phyloP scores from a whole-genome alignment of 2,888 invertebrate genomes.

The Dexiosoma caninum region DNA sequence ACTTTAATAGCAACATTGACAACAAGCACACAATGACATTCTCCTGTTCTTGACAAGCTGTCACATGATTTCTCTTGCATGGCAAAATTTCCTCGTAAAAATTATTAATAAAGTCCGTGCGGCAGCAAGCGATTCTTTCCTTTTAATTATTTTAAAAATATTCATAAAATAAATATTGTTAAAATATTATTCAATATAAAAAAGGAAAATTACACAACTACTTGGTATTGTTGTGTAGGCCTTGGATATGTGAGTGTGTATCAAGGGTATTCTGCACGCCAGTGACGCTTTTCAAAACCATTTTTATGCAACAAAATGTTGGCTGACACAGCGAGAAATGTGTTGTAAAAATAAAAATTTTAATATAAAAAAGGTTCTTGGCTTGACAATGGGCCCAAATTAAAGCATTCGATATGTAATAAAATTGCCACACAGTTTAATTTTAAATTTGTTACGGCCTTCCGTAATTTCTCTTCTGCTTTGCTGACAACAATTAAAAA shows the following conservation, averaged over 20 bases:
- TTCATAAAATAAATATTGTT: conserved; percentile 38
- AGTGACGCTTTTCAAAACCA: conserved; percentile 32
- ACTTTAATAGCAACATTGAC: conserved; percentile 18
- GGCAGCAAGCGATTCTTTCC: neutral
- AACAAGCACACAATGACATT: conserved; percentile 32
- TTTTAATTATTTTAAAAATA: neutral
- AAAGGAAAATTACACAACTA: conserved; percentile 8
- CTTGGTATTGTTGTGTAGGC: conserved; percentile 7
- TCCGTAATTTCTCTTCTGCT: no score
- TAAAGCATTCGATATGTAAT: no score
- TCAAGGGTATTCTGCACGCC: no score
- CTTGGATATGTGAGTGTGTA: neutral
- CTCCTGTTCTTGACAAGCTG: conserved; percentile 57
- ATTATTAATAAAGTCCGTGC: conserved; percentile 43
- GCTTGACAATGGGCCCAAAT: no score
- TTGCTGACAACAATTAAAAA: no score
- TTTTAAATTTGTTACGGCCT: no score
- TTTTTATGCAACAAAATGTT: conserved; percentile 23
- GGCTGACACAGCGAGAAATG: conserved; percentile 27
- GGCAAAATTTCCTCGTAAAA: conserved; percentile 5
- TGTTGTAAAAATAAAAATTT: neutral
- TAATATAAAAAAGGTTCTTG: neutral
- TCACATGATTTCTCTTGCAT: conserved; percentile 53
- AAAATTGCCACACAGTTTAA: no score
- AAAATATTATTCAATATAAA: conserved; percentile 28